phyloP scores from a whole-genome alignment of 2,888 invertebrate species.

The Philaethria dido region DNA sequence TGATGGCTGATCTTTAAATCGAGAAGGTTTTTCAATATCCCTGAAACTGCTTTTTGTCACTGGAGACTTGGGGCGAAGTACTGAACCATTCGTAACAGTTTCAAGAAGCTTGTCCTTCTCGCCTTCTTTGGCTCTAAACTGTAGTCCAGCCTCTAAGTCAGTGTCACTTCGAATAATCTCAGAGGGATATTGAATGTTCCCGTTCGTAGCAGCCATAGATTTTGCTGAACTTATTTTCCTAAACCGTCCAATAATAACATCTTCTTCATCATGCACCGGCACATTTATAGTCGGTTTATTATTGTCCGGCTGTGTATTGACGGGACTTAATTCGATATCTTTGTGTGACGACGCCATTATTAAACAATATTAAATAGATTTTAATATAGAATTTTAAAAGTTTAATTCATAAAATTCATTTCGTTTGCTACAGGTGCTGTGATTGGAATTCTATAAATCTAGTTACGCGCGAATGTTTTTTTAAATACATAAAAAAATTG shows the following conservation, averaged over 20 bases:
- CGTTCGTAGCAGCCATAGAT: slow-evolving; percentile 81
- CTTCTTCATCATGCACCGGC: slow-evolving; percentile 71
- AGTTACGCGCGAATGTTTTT: slow-evolving; percentile 14
- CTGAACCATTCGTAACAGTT: slow-evolving; percentile 52
- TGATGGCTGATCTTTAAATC: slow-evolving; percentile 85
- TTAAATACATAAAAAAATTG: background rate
- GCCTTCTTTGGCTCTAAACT: slow-evolving; percentile 62
- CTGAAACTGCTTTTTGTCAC: slow-evolving; percentile 86
- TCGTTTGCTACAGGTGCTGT: slow-evolving; percentile 12
- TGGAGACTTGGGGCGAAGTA: slow-evolving; percentile 56
- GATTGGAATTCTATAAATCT: slow-evolving; percentile 16
- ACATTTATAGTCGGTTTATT: slow-evolving; percentile 48
- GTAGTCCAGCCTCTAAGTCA: slow-evolving; percentile 69
- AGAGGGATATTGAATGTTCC: slow-evolving; percentile 73
- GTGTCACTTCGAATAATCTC: slow-evolving; percentile 62
- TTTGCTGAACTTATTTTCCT: slow-evolving; percentile 81
- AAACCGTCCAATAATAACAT: slow-evolving; percentile 79
- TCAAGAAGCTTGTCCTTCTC: slow-evolving; percentile 67
- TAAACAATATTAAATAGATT: slow-evolving; percentile 19
- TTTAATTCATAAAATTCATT: slow-evolving; percentile 47
- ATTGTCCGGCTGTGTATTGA: slow-evolving; percentile 57
- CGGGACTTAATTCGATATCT: slow-evolving; percentile 74
- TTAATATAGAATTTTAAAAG: slow-evolving; percentile 14
- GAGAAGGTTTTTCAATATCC: slow-evolving; percentile 84
- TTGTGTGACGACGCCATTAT: slow-evolving; percentile 69